Evolutionary conservation across 1,140 invertebrate genomes (phyloP), one percentile per base, ranked within the genome.

Genomic region (Drosophila sp.): DNA sequence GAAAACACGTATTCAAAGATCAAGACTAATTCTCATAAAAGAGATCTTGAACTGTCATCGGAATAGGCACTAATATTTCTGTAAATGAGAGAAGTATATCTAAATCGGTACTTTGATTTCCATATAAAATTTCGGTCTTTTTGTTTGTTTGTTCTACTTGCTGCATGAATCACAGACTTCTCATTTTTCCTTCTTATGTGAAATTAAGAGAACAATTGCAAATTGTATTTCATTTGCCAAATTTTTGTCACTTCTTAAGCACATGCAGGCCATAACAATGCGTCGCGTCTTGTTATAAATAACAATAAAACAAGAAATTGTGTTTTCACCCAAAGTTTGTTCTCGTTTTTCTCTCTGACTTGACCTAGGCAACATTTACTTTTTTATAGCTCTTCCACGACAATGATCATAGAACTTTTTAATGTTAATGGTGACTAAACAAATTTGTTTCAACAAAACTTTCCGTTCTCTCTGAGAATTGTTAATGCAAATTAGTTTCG

Each of bases 231-330:
- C 7, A 33, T 72, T 56, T 11, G 35, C 44, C 38, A 17, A 63
- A 68, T 70, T 84, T 68, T 54, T 70, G 66, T 33, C 68, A 70
- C 35, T 60, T 82, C 87, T 79, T 79, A 85, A 25, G 76, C 79
- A 82, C 76, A 72, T 87, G 83, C 79, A 79, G 6, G 70, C 56
- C 76, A 82, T 73, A 82, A 82, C 64, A 30, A 30, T 80, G 60
- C 25, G 23, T 71, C 60, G 29, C 47, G 35, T 47, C 8, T 63
- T 87, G 76, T 79, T 84, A 75, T 79, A 74, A 57, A 57, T 60
- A 72, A 86, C 66, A 83, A 60, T 72, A 38, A 66, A 33, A 66
- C 50, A 66, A 61, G 32, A 60, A 40, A 27, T 50, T 27, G 44
- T 50, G 25, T 7, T 27, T 7, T n/a, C 10, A 4, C 7, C 11